phyloP scores from a whole-genome alignment of 2,888 invertebrate species.

The Microctonus hyperodae region DNA sequence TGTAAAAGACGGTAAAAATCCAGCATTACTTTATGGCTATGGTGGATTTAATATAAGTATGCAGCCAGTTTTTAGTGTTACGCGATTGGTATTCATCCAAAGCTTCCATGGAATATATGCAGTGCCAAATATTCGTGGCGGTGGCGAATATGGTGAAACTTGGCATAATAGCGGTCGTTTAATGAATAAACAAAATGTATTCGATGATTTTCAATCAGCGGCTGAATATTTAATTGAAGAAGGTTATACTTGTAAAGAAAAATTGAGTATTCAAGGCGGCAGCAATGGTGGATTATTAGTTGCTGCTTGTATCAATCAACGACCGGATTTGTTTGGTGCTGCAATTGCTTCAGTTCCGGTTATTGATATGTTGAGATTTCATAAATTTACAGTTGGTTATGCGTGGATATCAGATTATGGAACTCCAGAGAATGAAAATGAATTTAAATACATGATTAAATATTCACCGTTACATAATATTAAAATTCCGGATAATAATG shows the following conservation, averaged over 20 bases:
- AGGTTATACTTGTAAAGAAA: slow-evolving; percentile 78
- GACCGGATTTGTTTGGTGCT: slow-evolving; percentile 93
- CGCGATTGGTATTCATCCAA: slow-evolving; percentile 86
- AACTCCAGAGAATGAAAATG: slow-evolving; percentile 82
- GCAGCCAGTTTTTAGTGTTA: slow-evolving; percentile 88
- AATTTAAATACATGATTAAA: slow-evolving; percentile 84
- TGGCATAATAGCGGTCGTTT: slow-evolving; percentile 96
- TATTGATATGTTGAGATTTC: slow-evolving; percentile 96
- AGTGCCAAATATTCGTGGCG: slow-evolving; percentile 94
- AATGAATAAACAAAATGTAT: slow-evolving; percentile 94
- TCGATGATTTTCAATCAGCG: slow-evolving; percentile 94
- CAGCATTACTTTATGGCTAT: slow-evolving; percentile 93
- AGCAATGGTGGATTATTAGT: slow-evolving; percentile 98
- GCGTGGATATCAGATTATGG: slow-evolving; percentile 98
- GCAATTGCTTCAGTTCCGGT: slow-evolving; percentile 97
- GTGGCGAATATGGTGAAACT: slow-evolving; percentile 96
- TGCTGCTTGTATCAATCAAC: slow-evolving; percentile 92
- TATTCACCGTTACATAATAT: slow-evolving; percentile 97
- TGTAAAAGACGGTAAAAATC: slow-evolving; percentile 73
- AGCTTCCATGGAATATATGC: slow-evolving; percentile 89
- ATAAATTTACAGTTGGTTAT: slow-evolving; percentile 97
- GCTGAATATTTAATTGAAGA: slow-evolving; percentile 85
- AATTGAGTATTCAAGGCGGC: slow-evolving; percentile 89
- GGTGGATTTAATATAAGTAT: slow-evolving; percentile 96
- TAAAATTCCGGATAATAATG: slow-evolving; percentile 67